Evolutionary conservation across 2,113 vertebrate species (phyloP), one percentile per base, ranked within the genome.

Genomic region (Ciconia boyciana): DNA sequence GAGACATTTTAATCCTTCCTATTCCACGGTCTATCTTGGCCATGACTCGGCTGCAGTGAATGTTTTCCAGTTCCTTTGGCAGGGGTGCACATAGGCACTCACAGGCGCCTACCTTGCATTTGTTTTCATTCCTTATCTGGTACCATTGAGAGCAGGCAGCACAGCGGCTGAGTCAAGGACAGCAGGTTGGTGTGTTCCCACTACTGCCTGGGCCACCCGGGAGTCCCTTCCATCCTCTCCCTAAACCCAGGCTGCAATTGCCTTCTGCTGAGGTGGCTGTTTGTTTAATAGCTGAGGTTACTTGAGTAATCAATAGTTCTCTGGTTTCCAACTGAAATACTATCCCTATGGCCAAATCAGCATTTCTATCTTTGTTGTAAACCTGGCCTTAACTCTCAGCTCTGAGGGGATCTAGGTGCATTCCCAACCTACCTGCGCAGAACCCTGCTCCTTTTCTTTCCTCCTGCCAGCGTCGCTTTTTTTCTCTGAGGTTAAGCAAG

Each of bases 91-190:
- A 3, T 14, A 29, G 49, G 29, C 48, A 57, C 49, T 34, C 60
- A 15, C 22, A 52, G 72, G 60, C 11, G 0, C 18, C 46, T 29
- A 43, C 70, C 46, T 31, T 32, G 54, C 80, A 78, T 95, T 93
- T 96, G 87, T 83, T 88, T 90, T 94, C 64, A 3, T 51, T 77
- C 68, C 76, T 96, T 94, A 95, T 89, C 95, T 83, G 75, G 81
- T 70, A 31, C 76, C 60, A 32, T 2, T 7, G 39, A n/a, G 69
- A 71, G 79, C 88, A 68, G 44, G 65, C 60, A 46, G 68, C 2
- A 1, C 64, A 43, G 74, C 39, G 62, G 71, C 80, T 41, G 28
- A 54, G 44, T 9, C 94, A 51, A 84, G 74, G 91, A 76, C 81
- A 89, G 15, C 9, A 9, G 74, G 76, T 6, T 31, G 11, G 28